Base-by-base conservation (phyloP, 1,140 invertebrate genomes). In the Triops cancriformis region DNA sequence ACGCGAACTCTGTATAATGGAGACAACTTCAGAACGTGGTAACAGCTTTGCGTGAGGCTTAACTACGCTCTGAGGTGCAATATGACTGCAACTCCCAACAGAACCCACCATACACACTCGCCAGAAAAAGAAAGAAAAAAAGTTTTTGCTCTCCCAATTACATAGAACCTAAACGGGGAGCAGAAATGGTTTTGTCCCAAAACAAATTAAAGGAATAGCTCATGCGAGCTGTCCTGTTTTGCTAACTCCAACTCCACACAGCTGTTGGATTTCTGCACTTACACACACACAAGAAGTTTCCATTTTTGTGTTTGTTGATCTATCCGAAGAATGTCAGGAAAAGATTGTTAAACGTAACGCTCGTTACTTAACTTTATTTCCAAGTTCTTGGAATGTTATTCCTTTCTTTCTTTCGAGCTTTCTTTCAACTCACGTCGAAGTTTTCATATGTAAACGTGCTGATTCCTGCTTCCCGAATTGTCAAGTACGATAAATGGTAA, bases 1-100 rank as follows among this genome's bases (percentile, higher is more conserved):
- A 82, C 82, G 27, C 87, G 84, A 64, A 89, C 83, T 81, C 89
- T 89, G 82, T 31, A 83, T 79, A n/a, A 64, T 18, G 23, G 18
- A 64, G 51, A 64, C 51, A 64, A 64, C 14, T n/a, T n/a, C 51
- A 64, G 51, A 18, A 18, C 51, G n/a, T 64, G 51, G 51, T 64
- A 64, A 64, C 23, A 64, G 51, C 51, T 64, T 64, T 14, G 51
- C 14, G 23, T 64, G 51, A 64, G 51, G 51, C n/a, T 23, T 23
- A 64, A 64, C 51, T 23, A 18, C 51, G 51, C 51, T 64, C 51
- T 23, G 6, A 14, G 51, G 51, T 23, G 51, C 51, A 64, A 64
- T 64, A 64, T 64, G 51, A 64, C 51, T 18, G 51, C 51, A 7
- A 37, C 31, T 37, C 31, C 7, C 7, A 37, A 37, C 31, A 37